These are phyloP conservation scores for Thripadectes ignobilis DNA, from an alignment of 2,797 vertebrate genomes.

Conservation along the genomic window DNA sequence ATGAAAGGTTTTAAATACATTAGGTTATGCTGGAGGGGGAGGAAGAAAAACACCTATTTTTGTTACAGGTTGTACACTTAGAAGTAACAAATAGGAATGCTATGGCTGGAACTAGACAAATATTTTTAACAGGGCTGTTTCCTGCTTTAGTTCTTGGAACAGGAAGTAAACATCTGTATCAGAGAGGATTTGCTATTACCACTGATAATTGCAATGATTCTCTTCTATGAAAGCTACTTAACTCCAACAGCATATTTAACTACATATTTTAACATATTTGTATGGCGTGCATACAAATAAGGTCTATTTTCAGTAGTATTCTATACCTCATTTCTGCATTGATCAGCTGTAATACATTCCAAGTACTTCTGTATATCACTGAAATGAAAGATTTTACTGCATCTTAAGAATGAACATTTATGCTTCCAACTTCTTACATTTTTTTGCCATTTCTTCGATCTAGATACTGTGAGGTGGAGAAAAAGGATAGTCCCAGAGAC, in stretches of 20 bases:
- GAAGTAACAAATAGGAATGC: not conserved
- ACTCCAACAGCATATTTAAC: slow-evolving; percentile 57
- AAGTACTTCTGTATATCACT: slow-evolving; percentile 17
- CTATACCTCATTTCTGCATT: slow-evolving; percentile 42
- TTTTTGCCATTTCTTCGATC: not conserved
- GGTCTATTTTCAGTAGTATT: slow-evolving; percentile 54
- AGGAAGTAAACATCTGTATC: slow-evolving; percentile 52
- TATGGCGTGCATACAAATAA: slow-evolving; percentile 51
- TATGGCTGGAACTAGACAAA: not conserved
- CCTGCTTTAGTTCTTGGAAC: slow-evolving; percentile 29
- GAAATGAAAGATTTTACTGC: slow-evolving; percentile 47
- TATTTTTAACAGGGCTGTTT: slow-evolving; percentile 33
- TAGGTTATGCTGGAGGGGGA: not conserved
- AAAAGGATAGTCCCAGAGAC: not conserved
- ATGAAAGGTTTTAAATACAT: slow-evolving; percentile 9
- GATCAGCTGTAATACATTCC: slow-evolving; percentile 46
- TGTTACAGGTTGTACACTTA: slow-evolving; percentile 15
- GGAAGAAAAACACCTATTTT: not conserved
- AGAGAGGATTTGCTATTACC: slow-evolving; percentile 38
- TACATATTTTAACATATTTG: slow-evolving; percentile 46
- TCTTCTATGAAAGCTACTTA: slow-evolving; percentile 56
- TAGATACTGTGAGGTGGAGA: not conserved
- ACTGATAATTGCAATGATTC: slow-evolving; percentile 54
- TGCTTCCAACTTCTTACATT: not conserved
- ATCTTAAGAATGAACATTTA: slow-evolving; percentile 13